Conservation (phyloP, 2,113 vertebrate genomes). For the Silurus glanis region DNA sequence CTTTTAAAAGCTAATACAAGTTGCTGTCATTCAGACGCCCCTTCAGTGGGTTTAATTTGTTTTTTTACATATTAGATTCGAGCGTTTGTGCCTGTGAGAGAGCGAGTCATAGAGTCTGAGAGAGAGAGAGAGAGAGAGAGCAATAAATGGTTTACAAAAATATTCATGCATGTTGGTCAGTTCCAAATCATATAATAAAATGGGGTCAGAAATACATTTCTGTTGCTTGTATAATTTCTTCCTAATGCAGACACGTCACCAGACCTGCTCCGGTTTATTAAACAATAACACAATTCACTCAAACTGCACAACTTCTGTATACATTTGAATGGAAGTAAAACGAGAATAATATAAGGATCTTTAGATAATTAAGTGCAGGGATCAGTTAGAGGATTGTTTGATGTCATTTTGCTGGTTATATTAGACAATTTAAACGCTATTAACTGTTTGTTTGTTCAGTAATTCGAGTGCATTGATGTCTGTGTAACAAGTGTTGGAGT, state of each 20-base stretch:
- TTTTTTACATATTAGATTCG: neutral
- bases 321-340: neutral
- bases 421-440: neutral
- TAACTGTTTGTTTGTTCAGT: neutral
- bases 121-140: neutral
- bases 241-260: neutral
- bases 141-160: neutral
- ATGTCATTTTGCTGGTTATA: neutral
- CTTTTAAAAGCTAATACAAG: slow-evolving; percentile 47
- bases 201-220: neutral
- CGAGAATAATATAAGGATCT: neutral
- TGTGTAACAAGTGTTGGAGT: slow-evolving; percentile 30
- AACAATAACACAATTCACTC: neutral
- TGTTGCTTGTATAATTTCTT: neutral
- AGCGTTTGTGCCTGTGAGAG: slow-evolving; percentile 20
- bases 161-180: neutral
- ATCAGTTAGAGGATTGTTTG: neutral
- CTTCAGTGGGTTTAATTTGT: slow-evolving; percentile 30
- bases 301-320: neutral
- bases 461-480: neutral
- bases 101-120: neutral
- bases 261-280: neutral
- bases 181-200: neutral
- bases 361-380: too few species aligned
- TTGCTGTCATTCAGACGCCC: slow-evolving; percentile 42